Conservation (phyloP, 2,113 vertebrate genomes). For the Platichthys stellatus region DNA sequence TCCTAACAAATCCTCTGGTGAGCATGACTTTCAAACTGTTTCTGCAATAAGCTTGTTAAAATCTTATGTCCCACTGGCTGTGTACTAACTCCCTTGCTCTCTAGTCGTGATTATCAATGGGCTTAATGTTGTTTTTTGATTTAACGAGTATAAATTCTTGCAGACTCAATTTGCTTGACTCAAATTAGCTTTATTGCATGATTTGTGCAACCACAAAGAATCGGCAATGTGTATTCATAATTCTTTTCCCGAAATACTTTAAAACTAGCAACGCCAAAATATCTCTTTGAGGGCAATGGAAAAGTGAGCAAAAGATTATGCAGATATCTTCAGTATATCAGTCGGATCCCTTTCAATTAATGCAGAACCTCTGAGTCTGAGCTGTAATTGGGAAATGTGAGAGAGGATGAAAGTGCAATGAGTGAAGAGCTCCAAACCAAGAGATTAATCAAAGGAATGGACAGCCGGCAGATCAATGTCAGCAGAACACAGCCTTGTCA, state of each 20-base stretch:
- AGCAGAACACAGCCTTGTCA: slow-evolving; percentile 40
- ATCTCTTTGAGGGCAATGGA: neutral
- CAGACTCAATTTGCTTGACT: neutral
- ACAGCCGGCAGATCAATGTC: slow-evolving; percentile 49
- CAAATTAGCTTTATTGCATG: slow-evolving; percentile 14
- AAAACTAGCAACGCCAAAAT: neutral
- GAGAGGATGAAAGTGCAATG: slow-evolving; percentile 11
- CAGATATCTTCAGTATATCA: neutral
- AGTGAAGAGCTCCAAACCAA: slow-evolving; percentile 38
- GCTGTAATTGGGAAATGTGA: neutral
- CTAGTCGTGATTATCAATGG: slow-evolving; percentile 28
- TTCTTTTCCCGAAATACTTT: neutral
- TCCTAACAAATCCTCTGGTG: slow-evolving; percentile 61
- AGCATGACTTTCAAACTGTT: slow-evolving; percentile 42
- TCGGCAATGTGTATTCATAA: neutral
- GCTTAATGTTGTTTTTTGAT: slow-evolving; percentile 14
- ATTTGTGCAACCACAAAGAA: slow-evolving; percentile 24
- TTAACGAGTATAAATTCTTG: slow-evolving; percentile 34
- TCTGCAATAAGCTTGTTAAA: slow-evolving; percentile 63
- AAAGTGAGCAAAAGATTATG: slow-evolving; percentile 13
- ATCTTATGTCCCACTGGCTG: slow-evolving; percentile 58
- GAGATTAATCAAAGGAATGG: slow-evolving; percentile 56
- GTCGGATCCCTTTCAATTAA: slow-evolving; percentile 49
- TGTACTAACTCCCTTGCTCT: slow-evolving; percentile 55
- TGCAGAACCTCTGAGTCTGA: slow-evolving; percentile 26